Base-by-base conservation (phyloP, 2,888 invertebrate genomes). In the Protophormia terraenovae region DNA sequence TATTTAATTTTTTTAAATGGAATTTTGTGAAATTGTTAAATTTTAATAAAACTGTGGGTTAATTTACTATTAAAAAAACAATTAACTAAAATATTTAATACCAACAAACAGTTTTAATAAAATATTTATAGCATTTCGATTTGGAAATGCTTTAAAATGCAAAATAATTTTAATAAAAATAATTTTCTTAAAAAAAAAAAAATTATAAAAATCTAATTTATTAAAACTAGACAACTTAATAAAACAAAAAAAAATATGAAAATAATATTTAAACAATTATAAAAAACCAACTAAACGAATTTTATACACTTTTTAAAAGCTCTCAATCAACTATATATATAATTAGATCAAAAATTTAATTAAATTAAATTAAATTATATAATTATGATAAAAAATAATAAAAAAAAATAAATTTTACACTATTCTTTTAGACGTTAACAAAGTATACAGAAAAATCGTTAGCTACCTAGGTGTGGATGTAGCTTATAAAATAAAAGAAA, bases 301-400 rank as follows among this genome's bases (percentile, higher is more conserved):
- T 85, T 85, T 85, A 55, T 85, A 85, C 78, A 85, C 84, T 80
- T 77, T 84, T 85, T 81, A 77, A 85, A 77, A 81, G 84, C 77
- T 78, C 82, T 82, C 55, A 71, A 82, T 62, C 27, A 82, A 71
- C 69, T 76, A 53, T 53, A 32, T 55, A 62, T 69, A 64, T 76
- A 71, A 71, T 62, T 76, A 82, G 82, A 76, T 64, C 62, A 82
- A 82, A n/a, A 76, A 76, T 71, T 76, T 53, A 64, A 62, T 62
- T 62, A 45, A 64, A 76, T 67, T 76, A 64, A n/a, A n/a, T n/a
- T n/a, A n/a, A n/a, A n/a, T 76, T 66, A 55, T 24, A 67, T 27
- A 60, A 73, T 67, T 58, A 50, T 32, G n/a, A 47, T 60, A 62
- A 60, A 35, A 38, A 67, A 50, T 10, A 35, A 66, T n/a, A n/a